Evolutionary conservation across 2,888 invertebrate genomes (phyloP).

Genomic region (Mythimna loreyi): DNA sequence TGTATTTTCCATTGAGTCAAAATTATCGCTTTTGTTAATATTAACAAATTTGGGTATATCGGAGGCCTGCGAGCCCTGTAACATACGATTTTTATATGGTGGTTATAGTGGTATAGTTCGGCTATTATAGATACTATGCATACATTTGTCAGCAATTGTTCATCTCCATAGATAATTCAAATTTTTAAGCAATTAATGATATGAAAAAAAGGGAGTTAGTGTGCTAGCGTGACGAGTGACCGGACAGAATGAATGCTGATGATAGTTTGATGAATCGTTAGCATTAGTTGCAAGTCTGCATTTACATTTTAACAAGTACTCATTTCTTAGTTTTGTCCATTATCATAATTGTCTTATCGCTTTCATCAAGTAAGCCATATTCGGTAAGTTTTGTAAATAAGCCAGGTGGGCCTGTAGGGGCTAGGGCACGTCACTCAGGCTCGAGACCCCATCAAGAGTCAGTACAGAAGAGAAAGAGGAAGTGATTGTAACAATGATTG

Average conservation of each 20-base stretch:
- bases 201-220: too few species aligned
- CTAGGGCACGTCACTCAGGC: neutral
- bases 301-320: neutral
- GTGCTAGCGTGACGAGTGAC: too few species aligned
- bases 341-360: constrained; percentile 2
- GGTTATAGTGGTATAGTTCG: too few species aligned
- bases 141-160: neutral
- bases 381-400: neutral
- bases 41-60: too few species aligned
- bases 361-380: neutral
- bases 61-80: too few species aligned
- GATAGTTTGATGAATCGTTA: neutral
- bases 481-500: constrained; percentile 12
- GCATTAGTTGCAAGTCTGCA: too few species aligned
- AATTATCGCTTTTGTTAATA: too few species aligned
- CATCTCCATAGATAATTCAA: neutral
- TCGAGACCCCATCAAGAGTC: neutral
- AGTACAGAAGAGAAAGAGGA: constrained; percentile 5
- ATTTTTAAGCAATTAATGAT: neutral
- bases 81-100: too few species aligned
- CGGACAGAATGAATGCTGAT: too few species aligned
- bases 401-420: neutral
- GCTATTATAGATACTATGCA: too few species aligned
- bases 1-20: too few species aligned
- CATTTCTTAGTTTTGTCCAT: neutral